These are phyloP conservation scores for Natator depressus DNA, from an alignment of 2,113 vertebrate species.

Conservation along the genomic window DNA sequence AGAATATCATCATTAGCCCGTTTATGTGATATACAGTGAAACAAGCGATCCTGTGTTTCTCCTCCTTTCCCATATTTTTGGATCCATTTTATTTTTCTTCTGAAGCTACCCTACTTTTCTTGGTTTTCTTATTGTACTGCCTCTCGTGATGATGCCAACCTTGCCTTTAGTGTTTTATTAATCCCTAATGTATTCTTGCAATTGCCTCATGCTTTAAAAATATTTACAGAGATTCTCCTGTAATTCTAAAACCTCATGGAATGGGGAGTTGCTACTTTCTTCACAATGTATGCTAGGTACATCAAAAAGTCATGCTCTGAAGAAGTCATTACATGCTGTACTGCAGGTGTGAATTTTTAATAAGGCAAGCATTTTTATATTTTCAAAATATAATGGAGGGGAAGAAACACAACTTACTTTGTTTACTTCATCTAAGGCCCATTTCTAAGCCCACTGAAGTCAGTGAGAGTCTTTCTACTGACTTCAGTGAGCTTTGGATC, in stretches of 20 bases:
- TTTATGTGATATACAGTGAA: constrained; percentile 10
- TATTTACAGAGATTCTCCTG: background rate
- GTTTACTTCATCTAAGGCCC: background rate
- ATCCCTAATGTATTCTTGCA: background rate
- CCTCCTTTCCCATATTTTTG: background rate
- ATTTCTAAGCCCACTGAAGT: background rate
- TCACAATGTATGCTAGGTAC: background rate
- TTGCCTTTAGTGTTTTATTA: background rate
- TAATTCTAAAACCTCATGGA: background rate
- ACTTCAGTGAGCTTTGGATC: constrained; percentile 26
- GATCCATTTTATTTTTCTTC: constrained; percentile 9
- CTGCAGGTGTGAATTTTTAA: background rate
- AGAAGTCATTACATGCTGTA: background rate
- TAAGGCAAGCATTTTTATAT: background rate
- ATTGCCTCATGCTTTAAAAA: background rate
- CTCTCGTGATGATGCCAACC: constrained; percentile 7
- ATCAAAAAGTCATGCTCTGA: background rate
- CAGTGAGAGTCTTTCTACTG: constrained; percentile 37
- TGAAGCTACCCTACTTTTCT: background rate
- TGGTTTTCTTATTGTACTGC: constrained; percentile 21
- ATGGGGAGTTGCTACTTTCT: background rate
- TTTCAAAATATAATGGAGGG: background rate
- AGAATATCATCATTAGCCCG: constrained; percentile 8
- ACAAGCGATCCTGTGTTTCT: constrained; percentile 35
- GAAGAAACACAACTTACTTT: background rate